Conservation (phyloP, 2,113 vertebrate genomes). For the Menidia beryllina region DNA sequence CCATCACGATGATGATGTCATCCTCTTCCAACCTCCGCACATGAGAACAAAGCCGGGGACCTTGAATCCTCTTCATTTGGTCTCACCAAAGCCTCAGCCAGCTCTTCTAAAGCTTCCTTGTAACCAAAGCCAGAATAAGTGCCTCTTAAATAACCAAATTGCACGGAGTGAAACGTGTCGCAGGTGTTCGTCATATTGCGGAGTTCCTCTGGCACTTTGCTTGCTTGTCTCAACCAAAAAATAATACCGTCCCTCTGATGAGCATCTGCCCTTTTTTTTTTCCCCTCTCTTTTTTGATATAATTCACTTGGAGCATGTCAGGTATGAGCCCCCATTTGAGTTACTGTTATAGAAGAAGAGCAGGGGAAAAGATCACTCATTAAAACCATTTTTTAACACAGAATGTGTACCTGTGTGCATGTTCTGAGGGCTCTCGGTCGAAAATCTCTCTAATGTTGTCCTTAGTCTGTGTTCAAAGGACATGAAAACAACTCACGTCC, state of each 20-base stretch:
- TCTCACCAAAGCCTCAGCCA: background rate
- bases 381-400: background rate
- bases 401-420: too few species aligned
- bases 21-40: background rate
- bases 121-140: background rate
- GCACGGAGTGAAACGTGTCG: too few species aligned
- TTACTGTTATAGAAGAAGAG: background rate
- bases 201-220: background rate
- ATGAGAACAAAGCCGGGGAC: background rate
- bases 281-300: background rate
- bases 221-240: too few species aligned
- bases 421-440: background rate
- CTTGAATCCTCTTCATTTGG: background rate
- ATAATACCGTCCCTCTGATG: background rate
- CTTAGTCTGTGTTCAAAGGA: background rate
- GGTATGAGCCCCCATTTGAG: background rate
- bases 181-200: background rate
- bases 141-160: background rate
- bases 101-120: background rate
- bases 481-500: background rate
- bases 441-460: background rate
- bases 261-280: too few species aligned
- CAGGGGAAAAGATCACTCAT: background rate
- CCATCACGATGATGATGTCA: too few species aligned
- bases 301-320: background rate